A percentile compares a stretch with the other conserved stretches of the same genome.
Evolutionary conservation across 2,888 invertebrate species (phyloP).

Genomic region (Rhyacophila evoluta): DNA sequence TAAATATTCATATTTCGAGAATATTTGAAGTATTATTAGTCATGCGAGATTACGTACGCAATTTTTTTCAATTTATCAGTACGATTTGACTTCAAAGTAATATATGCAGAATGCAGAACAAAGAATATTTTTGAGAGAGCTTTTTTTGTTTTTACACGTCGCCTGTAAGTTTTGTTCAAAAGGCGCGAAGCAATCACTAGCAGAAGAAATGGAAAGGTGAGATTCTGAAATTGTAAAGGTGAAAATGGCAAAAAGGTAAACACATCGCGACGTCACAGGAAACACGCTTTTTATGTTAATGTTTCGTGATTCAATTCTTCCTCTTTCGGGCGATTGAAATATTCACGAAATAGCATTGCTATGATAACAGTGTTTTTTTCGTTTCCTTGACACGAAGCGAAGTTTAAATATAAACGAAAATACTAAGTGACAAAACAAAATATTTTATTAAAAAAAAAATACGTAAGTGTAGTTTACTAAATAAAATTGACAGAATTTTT

Average conservation of each 20-base stretch:
- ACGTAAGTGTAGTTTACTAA: too few relatives aligned
- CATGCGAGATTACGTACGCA: too few relatives aligned
- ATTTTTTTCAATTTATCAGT: too few relatives aligned
- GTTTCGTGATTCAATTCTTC: not conserved
- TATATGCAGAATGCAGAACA: not conserved
- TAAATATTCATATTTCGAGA: too few relatives aligned
- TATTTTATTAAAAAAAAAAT: too few relatives aligned
- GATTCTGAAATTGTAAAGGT: not conserved
- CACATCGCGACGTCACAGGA: not conserved
- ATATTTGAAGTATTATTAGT: too few relatives aligned
- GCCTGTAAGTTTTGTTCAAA: not conserved
- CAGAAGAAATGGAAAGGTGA: not conserved
- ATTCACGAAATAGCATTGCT: not conserved
- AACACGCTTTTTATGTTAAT: conserved; percentile 22
- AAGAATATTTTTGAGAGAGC: not conserved
- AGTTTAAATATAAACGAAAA: too few relatives aligned
- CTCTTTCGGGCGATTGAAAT: not conserved
- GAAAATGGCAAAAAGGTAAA: not conserved
- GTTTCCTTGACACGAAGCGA: too few relatives aligned
- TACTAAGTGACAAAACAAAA: too few relatives aligned
- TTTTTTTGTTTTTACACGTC: not conserved
- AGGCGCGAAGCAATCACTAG: not conserved
- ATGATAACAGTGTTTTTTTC: too few relatives aligned
- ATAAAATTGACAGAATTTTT: too few relatives aligned
- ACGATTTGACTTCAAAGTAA: not conserved